phyloP scores from a whole-genome alignment of 2,888 invertebrate species.

The Encarsia formosa region DNA sequence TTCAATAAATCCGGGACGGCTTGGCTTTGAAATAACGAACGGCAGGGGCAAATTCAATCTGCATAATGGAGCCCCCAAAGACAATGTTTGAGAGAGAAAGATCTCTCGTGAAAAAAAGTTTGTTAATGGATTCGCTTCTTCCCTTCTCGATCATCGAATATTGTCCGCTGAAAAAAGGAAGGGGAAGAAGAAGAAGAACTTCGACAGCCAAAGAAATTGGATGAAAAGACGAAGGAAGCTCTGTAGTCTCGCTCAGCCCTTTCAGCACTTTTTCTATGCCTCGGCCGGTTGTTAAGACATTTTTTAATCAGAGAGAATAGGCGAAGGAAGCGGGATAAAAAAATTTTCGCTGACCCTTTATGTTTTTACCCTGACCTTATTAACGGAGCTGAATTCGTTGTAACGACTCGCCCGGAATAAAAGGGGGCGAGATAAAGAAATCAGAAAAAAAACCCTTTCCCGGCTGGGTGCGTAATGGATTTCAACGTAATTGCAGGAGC shows the following conservation, averaged over 20 bases:
- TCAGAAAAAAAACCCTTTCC: too few species aligned
- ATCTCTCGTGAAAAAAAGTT: slow-evolving; percentile 38
- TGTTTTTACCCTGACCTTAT: slow-evolving; percentile 10
- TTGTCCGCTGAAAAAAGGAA: too few species aligned
- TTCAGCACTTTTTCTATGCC: slow-evolving; percentile 33
- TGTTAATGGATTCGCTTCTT: slow-evolving; percentile 50
- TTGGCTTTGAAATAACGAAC: too few species aligned
- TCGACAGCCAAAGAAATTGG: background rate
- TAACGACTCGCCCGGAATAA: background rate
- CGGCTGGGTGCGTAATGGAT: slow-evolving; percentile 16
- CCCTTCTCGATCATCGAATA: slow-evolving; percentile 44
- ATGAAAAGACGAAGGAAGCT: background rate
- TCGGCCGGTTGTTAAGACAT: slow-evolving; percentile 37
- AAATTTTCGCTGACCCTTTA: slow-evolving; percentile 24
- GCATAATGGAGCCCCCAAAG: slow-evolving; percentile 48
- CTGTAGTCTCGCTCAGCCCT: slow-evolving; percentile 13
- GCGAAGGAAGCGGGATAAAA: background rate
- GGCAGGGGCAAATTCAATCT: slow-evolving; percentile 45
- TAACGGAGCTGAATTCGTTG: slow-evolving; percentile 13
- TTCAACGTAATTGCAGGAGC: slow-evolving; percentile 8
- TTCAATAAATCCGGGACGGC: slow-evolving; percentile 31
- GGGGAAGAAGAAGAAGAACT: background rate
- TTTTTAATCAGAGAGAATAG: slow-evolving; percentile 35
- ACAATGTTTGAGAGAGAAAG: slow-evolving; percentile 45
- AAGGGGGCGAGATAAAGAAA: background rate